These are phyloP conservation scores for Boulengeromyrus knoepffleri DNA, from an alignment of 2,113 vertebrate species.

Conservation along the genomic window DNA sequence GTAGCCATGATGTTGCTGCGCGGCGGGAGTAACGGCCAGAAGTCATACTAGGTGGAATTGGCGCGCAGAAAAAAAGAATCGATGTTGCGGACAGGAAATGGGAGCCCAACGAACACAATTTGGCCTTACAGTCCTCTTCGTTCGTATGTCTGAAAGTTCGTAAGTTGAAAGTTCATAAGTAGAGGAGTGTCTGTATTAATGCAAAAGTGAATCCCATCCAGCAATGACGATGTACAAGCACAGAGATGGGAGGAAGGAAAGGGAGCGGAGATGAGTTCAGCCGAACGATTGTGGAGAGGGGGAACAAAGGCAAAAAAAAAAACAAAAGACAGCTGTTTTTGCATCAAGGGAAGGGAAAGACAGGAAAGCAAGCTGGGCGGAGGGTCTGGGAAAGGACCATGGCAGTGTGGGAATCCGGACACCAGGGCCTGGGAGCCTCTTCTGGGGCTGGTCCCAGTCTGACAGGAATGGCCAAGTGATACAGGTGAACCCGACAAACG, in stretches of 20 bases:
- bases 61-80: too few species aligned
- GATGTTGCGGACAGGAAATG: too few species aligned
- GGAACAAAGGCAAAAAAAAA: not conserved
- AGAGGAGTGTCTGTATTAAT: not conserved
- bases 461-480: not conserved
- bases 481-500: not conserved
- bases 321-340: not conserved
- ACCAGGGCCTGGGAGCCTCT: not conserved
- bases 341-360: not conserved
- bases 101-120: too few species aligned
- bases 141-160: too few species aligned
- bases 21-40: too few species aligned
- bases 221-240: not conserved
- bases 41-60: too few species aligned
- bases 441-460: not conserved
- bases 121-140: too few species aligned
- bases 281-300: not conserved
- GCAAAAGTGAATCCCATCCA: not conserved
- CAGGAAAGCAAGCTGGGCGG: not conserved
- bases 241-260: not conserved
- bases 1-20: not conserved
- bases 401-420: not conserved
- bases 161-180: too few species aligned
- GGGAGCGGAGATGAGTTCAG: not conserved
- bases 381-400: not conserved